Evolutionary conservation across 2,888 invertebrate species (phyloP).

Genomic region (Tethea ocularis): DNA sequence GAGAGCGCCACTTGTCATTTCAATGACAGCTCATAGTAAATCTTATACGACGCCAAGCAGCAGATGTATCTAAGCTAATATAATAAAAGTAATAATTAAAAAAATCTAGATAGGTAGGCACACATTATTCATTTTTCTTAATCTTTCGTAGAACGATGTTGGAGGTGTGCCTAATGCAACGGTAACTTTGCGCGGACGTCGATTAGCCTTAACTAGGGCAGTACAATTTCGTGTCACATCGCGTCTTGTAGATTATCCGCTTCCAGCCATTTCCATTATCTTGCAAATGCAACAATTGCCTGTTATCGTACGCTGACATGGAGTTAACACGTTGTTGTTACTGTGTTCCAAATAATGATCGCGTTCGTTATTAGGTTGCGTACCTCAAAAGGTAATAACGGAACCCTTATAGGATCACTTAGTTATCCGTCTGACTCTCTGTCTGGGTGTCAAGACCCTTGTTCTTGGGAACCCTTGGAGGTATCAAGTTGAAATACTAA

Average conservation of each 20-base stretch:
- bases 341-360: conserved; percentile 19
- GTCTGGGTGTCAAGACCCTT: no score
- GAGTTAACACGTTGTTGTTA: conserved; percentile 30
- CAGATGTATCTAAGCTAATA: no score
- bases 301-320: conserved; percentile 57
- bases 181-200: conserved; percentile 30
- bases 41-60: no score
- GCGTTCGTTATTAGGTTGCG: no score
- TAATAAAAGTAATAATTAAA: no score
- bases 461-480: no score
- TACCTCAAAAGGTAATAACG: no score
- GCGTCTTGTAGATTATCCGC: conserved; percentile 44
- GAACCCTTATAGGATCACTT: no score
- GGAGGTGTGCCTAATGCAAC: neutral
- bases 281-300: conserved; percentile 54
- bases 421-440: no score
- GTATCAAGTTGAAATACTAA: no score
- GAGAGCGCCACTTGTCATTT: neutral
- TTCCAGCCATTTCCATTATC: conserved; percentile 54
- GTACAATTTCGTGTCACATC: conserved; percentile 36
- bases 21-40: no score
- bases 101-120: no score
- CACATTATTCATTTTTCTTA: neutral
- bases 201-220: conserved; percentile 51
- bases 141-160: neutral